Base-by-base conservation (phyloP, 2,113 vertebrate species). In the Prinia subflava region DNA sequence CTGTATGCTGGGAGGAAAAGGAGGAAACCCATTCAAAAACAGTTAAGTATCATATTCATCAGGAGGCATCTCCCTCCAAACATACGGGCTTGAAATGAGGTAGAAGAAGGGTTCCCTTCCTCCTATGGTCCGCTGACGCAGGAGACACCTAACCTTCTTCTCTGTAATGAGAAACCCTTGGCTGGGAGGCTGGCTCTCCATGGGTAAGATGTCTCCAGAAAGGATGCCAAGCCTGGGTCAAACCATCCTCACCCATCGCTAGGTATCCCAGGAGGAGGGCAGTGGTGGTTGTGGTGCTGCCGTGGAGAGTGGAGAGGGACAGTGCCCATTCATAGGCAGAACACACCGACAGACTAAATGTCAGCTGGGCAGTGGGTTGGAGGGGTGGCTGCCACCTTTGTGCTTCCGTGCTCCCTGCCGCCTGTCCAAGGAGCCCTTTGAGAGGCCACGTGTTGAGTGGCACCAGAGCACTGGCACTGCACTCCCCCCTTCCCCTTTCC, bases 21-120 rank as follows among this genome's bases (percentile, higher is more conserved):
- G 96, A 99, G 99, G 97, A 99, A 99, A 96, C 99, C 99, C 62
- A 87, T 99, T 89, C 99, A 99, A 89, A 99, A 99, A 98, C 99
- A 99, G 99, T 99, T 98, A 98, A 98, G 98, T 97, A 95, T 96
- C 85, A 33, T 42, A 50, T 92, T 49, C 80, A 92, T 70, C 42
- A 49, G 47, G 33, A 77, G 46, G 7, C 31, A 47, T 33, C 53
- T 69, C 23, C 20, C 10, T 62, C 24, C 1, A 3, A 86, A 56
- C 0, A 2, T 23, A 23, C 0, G 0, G 42, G 31, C 44, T 86
- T 67, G 52, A 74, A 73, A 63, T 37, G 60, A 59, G 17, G 49
- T 55, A 53, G 33, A 70, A 65, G 41, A 53, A 81, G 49, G 23
- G 25, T 10, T 84, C 35, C 11, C 23, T 81, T 62, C 11, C 4